Conservation (phyloP, 2,113 vertebrate genomes). For the Perccottus glenii region DNA sequence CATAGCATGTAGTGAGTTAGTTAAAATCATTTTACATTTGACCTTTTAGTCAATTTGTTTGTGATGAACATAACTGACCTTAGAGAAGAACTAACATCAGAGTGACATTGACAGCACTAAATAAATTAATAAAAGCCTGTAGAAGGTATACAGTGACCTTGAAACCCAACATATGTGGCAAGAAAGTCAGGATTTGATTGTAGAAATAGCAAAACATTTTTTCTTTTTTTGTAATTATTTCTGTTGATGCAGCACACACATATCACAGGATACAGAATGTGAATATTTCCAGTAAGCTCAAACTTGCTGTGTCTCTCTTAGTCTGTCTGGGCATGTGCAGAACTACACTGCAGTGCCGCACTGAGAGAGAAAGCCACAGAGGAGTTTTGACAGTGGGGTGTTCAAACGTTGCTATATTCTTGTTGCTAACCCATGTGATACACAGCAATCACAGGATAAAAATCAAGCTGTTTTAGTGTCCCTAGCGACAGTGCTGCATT, state of each 20-base stretch:
- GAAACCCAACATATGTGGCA: conserved; percentile 33
- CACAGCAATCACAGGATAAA: conserved; percentile 38
- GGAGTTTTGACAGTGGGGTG: conserved; percentile 48
- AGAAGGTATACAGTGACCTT: conserved; percentile 53
- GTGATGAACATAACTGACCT: neutral
- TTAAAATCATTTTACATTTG: no score
- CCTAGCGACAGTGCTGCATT: neutral
- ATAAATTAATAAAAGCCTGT: no score
- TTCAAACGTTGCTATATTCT: conserved; percentile 43
- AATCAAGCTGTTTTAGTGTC: conserved; percentile 2
- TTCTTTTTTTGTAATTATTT: no score
- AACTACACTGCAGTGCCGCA: conserved; percentile 72
- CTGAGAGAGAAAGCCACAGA: conserved; percentile 45
- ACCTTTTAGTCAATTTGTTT: no score
- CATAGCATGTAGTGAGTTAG: neutral
- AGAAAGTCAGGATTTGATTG: conserved; percentile 16
- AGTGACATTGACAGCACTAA: neutral
- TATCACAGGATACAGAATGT: conserved; percentile 38
- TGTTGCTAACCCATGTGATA: conserved; percentile 20
- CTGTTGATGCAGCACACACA: no score
- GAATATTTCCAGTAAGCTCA: conserved; percentile 53
- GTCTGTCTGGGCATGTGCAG: conserved; percentile 75
- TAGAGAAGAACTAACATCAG: no score
- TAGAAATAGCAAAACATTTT: neutral
- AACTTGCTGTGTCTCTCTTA: conserved; percentile 62